These are phyloP conservation scores for Zelostemma sp. DNA, from an alignment of 1,140 invertebrate species.

Conservation along the genomic window DNA sequence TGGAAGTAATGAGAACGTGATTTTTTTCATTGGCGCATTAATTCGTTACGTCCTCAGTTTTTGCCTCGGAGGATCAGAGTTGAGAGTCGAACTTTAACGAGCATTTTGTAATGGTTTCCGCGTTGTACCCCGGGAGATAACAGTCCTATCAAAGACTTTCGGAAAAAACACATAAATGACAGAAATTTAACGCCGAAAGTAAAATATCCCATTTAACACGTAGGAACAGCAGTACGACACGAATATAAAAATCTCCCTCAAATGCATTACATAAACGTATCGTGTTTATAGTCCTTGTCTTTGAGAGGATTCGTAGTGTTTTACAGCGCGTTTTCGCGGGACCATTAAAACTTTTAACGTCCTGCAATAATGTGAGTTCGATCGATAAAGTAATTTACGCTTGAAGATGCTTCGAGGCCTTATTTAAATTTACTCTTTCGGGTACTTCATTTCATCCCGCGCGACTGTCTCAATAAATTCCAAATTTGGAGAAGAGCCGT, in stretches of 20 bases:
- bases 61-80: too few species aligned
- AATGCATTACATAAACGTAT: background rate
- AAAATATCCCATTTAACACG: slow-evolving; percentile 6
- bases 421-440: background rate
- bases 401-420: background rate
- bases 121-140: background rate
- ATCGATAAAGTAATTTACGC: background rate
- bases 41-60: too few species aligned
- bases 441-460: background rate
- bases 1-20: too few species aligned
- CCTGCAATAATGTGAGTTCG: background rate
- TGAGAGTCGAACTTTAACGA: background rate
- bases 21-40: too few species aligned
- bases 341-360: background rate
- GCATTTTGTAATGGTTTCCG: background rate
- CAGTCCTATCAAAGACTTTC: background rate
- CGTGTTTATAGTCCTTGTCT: background rate
- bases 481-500: too few species aligned
- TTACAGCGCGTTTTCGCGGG: slow-evolving; percentile 1
- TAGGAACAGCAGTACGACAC: background rate
- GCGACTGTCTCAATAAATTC: background rate
- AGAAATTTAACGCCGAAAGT: background rate
- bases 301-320: background rate
- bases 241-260: slow-evolving; percentile 1
- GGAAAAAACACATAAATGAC: background rate